Evolutionary conservation across 2,888 invertebrate species (phyloP), one percentile per base, ranked within the genome.

Genomic region (Diachrysia chrysitis): DNA sequence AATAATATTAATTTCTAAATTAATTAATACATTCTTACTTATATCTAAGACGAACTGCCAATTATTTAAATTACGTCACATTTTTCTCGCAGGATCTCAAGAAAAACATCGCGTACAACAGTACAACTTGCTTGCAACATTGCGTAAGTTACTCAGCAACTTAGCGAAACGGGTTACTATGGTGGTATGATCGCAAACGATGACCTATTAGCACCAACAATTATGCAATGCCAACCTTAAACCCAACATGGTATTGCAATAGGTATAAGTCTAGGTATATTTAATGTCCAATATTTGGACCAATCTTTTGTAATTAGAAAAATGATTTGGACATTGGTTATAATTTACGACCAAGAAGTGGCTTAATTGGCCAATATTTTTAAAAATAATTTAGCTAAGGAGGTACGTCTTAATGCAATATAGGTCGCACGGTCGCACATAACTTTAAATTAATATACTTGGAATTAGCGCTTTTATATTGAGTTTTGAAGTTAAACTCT

Each of bases 151-250:
- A 58, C 53, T 67, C 63, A 62, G 58, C 72, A 77, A 63, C 69
- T 74, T 46, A 63, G 57, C 56, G 42, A 74, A 76, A 79, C 81
- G 68, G 76, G 79, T 81, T 74, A 59, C 58, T 23, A 70, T 76
- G 75, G 70, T 72, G 55, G 53, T 42, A n/a, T 42, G 42, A 42
- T 64, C 48, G 67, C 58, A 65, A 59, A 46, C 51, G 63, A 58
- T 81, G 75, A 81, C 72, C 74, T 73, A 75, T 81, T 69, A 79
- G 58, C 25, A 53, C 37, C 23, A 59, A 25, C 37, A 55, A 66
- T 81, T 75, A 66, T 61, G 69, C 66, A 81, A 81, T 35, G 29
- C 14, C 68, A 81, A 77, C 79, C 72, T 81, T 77, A 79, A 74
- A 70, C 60, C 63, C 32, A 71, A 71, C 19, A 62, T 58, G 53